Base-by-base conservation (phyloP, 2,797 vertebrate genomes). In the Lithobates pipiens region DNA sequence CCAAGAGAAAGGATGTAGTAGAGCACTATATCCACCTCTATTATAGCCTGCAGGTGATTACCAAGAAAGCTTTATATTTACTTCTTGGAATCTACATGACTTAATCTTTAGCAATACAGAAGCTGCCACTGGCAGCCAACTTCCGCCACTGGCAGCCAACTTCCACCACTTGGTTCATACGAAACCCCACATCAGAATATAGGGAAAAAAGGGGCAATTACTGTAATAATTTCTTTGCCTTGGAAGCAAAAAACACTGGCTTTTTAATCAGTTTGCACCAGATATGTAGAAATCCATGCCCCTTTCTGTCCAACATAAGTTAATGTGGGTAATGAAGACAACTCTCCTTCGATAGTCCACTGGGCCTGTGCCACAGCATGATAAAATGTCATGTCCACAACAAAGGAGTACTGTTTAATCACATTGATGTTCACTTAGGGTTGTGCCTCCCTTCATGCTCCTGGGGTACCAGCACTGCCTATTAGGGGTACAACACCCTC, bases 381-480 rank as follows among this genome's bases (percentile, higher is more conserved):
- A 74, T 72, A 73, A 76, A 32, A 65, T 63, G 85, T 9, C 46
- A 16, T 71, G 57, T 23, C n/a, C 32, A 73, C 67, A 65, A 11
- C 27, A 46, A 25, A 39, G n/a, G 18, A 18, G 15, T 25, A 34
- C 69, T 21, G 18, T 39, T 8, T 27, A 42, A 76, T 27, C 44
- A 71, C 23, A 57, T 61, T 15, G 4, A 46, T 36, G 32, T 46
- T 10, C 65, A 63, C 46, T 57, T 23, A 6, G 61, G n/a, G n/a
- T 13, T 23, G 7, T 15, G 23, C 2, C 10, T 61, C 11, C 10
- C 13, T 93, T 95, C 97, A 99, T 85, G 98, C 98, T 18, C 98
- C 98, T 0, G 98, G 98, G 25, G 98, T 99, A 4, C 96, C 97
- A 0, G 96, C 96, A 87, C 95, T 95, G 69, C 92, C 96, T 89